These are phyloP conservation scores for Diphyllodes magnificus DNA, from an alignment of 2,113 vertebrate species.

Conservation along the genomic window DNA sequence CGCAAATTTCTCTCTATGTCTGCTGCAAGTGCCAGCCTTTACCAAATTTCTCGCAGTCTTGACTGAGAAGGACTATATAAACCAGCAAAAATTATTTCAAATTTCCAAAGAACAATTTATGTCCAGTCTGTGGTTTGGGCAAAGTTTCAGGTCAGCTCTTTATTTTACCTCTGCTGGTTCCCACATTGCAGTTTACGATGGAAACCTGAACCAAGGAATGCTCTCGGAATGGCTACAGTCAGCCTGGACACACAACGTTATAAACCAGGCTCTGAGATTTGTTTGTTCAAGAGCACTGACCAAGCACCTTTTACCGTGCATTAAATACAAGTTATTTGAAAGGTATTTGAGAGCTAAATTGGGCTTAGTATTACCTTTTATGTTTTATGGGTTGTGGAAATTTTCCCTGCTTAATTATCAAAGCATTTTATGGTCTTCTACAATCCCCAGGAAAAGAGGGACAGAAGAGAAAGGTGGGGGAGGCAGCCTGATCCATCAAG, in stretches of 20 bases:
- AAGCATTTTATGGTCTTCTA: conserved; percentile 68
- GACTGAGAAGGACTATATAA: neutral
- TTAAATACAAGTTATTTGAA: conserved; percentile 38
- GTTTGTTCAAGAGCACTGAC: neutral
- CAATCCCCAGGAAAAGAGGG: conserved; percentile 46
- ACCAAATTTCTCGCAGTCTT: neutral
- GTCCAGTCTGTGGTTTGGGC: neutral
- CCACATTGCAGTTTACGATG: neutral
- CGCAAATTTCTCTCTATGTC: neutral
- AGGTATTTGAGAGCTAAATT: conserved; percentile 54
- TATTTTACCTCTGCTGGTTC: neutral
- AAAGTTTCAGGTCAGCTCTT: neutral
- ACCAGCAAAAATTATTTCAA: neutral
- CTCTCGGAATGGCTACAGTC: neutral
- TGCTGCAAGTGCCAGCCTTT: neutral
- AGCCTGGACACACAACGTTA: neutral
- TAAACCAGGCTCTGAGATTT: neutral
- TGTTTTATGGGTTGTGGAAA: conserved; percentile 67
- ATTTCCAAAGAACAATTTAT: neutral
- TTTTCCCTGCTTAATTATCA: conserved; percentile 69
- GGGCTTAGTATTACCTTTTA: conserved; percentile 55
- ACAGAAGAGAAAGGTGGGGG: neutral
- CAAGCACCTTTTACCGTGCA: neutral
- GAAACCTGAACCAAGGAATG: conserved; percentile 25
- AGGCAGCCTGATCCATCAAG: conserved; percentile 30